Conservation (phyloP, 2,113 vertebrate species). For the Ranitomeya imitator region DNA sequence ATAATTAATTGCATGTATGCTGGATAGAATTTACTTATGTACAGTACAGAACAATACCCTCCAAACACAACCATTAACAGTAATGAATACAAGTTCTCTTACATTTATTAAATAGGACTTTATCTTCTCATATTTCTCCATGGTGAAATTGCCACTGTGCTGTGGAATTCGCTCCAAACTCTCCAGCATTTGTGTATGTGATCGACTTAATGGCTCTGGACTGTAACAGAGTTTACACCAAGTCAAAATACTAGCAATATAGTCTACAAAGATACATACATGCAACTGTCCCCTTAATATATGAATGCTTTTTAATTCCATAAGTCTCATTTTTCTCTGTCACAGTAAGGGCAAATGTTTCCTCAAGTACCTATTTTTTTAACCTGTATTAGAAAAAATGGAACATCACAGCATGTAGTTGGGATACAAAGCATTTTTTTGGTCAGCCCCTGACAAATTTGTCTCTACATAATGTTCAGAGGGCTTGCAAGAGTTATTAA, state of each 20-base stretch:
- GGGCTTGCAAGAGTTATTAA: not conserved
- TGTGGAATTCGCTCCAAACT: conserved; percentile 92
- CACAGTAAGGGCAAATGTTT: not conserved
- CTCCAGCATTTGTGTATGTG: conserved; percentile 88
- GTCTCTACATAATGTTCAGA: not conserved
- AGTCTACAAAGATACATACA: not conserved
- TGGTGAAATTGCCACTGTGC: conserved; percentile 81
- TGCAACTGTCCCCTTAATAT: too few species aligned
- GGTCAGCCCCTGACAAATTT: not conserved
- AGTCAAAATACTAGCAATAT: not conserved
- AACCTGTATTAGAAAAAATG: not conserved
- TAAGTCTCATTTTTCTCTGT: not conserved
- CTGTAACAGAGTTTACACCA: conserved; percentile 62
- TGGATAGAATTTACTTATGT: not conserved
- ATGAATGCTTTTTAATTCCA: not conserved
- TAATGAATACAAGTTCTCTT: conserved; percentile 27
- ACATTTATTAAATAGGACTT: conserved; percentile 93
- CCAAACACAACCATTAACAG: not conserved
- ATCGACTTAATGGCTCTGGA: conserved; percentile 80
- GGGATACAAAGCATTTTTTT: too few species aligned
- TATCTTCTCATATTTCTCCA: conserved; percentile 87
- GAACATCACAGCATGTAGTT: too few species aligned
- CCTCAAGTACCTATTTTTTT: not conserved
- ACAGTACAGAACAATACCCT: conserved; percentile 8
- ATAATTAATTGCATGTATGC: not conserved